These are phyloP conservation scores for Cerastis rubricosa DNA, from an alignment of 2,888 invertebrate species.

Conservation along the genomic window DNA sequence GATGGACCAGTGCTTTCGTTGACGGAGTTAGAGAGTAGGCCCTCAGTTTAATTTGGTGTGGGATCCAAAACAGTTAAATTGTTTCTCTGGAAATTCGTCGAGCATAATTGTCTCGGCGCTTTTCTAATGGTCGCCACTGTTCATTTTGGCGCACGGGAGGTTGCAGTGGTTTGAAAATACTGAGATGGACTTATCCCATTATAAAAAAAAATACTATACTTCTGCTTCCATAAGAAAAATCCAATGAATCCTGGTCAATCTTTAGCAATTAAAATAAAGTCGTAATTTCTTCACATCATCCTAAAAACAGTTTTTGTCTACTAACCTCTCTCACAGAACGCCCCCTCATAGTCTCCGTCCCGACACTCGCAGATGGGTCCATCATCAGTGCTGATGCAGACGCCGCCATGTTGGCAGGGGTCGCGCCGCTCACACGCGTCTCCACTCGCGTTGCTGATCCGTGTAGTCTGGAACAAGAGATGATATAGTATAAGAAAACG, in stretches of 20 bases:
- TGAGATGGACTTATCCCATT: no score
- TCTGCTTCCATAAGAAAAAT: background rate
- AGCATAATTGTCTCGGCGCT: no score
- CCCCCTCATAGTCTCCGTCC: slow-evolving; percentile 97
- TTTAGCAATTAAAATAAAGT: background rate
- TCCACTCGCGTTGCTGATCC: slow-evolving; percentile 94
- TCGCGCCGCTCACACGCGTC: slow-evolving; percentile 97
- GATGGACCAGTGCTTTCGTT: no score
- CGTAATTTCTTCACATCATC: background rate
- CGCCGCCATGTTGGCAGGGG: slow-evolving; percentile 98
- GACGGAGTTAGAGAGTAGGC: no score
- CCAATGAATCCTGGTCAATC: background rate
- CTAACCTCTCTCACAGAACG: slow-evolving; percentile 98
- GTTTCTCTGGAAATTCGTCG: no score
- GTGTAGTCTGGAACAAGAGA: slow-evolving; percentile 85
- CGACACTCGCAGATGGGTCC: slow-evolving; percentile 99
- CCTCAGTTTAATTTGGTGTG: no score
- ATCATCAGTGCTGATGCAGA: slow-evolving; percentile 98
- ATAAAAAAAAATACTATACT: background rate
- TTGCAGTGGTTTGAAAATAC: no score
- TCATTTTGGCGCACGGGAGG: no score
- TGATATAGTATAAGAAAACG: background rate
- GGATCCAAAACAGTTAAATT: no score
- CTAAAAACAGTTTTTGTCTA: slow-evolving; percentile 13
- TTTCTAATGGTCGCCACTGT: no score